Evolutionary conservation across 2,888 invertebrate genomes (phyloP).

Genomic region (Epirrita christyi): DNA sequence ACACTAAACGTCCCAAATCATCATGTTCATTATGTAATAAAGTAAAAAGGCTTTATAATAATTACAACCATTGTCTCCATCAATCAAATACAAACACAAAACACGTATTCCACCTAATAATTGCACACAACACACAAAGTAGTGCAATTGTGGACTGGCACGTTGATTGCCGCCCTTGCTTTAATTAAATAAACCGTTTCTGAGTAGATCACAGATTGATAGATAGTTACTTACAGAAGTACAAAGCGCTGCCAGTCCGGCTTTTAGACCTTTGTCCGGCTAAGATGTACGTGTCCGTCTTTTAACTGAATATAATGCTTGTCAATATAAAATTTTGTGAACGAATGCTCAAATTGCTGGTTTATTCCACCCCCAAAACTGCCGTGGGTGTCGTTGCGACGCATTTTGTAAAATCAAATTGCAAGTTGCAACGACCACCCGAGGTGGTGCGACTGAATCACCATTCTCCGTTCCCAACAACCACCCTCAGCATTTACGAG

Average conservation of each 20-base stretch:
- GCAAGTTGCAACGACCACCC: too few species aligned
- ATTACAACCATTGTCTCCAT: background rate
- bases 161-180: constrained; percentile 64
- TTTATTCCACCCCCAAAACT: too few species aligned
- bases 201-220: constrained; percentile 43
- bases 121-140: constrained; percentile 31
- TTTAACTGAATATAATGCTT: too few species aligned
- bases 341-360: too few species aligned
- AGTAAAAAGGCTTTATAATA: background rate
- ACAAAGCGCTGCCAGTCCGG: constrained; percentile 24
- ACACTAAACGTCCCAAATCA: background rate
- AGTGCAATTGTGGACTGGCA: constrained; percentile 50
- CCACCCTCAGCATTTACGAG: too few species aligned
- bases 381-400: too few species aligned
- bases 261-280: background rate
- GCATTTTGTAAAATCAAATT: too few species aligned
- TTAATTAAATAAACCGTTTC: constrained; percentile 80
- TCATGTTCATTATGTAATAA: too few species aligned
- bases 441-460: too few species aligned
- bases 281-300: background rate
- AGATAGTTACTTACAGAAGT: constrained; percentile 14
- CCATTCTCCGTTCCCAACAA: too few species aligned
- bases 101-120: constrained; percentile 23
- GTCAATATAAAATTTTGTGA: too few species aligned
- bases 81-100: constrained; percentile 17